Percentiles rank a stretch among this genome's conserved stretches.
Conservation (phyloP, 1,140 invertebrate species). For the Propsilocerus akamusi region DNA sequence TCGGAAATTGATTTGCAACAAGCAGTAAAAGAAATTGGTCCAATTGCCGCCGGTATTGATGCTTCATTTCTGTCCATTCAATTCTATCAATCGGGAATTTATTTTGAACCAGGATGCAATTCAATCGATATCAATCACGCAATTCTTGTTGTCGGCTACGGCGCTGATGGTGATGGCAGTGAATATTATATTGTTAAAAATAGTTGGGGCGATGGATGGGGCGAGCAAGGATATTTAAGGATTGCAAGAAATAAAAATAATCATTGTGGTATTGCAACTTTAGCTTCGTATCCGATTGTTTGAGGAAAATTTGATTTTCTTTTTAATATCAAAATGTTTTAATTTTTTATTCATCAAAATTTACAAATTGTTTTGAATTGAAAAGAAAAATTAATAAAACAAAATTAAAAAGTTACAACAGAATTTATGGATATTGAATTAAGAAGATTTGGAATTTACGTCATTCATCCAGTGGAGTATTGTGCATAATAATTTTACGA, state of each 20-base stretch:
- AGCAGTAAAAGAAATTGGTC: slow-evolving; percentile 72
- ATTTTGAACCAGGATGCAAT: slow-evolving; percentile 39
- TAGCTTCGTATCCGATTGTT: slow-evolving; percentile 27
- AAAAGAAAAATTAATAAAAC: too few species aligned
- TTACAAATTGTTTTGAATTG: too few species aligned
- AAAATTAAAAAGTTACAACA: too few species aligned
- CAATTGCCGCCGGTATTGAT: slow-evolving; percentile 81
- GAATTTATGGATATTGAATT: too few species aligned
- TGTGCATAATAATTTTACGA: too few species aligned
- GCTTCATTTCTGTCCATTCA: slow-evolving; percentile 49
- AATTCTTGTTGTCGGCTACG: slow-evolving; percentile 35
- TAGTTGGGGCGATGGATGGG: slow-evolving; percentile 39
- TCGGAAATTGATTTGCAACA: slow-evolving; percentile 42
- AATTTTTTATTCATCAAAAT: too few species aligned
- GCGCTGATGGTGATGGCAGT: slow-evolving; percentile 33
- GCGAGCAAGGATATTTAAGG: slow-evolving; percentile 34
- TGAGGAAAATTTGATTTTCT: slow-evolving; percentile 6
- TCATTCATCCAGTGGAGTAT: too few species aligned
- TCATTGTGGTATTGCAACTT: slow-evolving; percentile 37
- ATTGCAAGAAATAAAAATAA: slow-evolving; percentile 36
- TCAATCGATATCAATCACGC: slow-evolving; percentile 22
- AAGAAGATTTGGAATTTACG: too few species aligned
- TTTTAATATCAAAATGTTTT: too few species aligned
- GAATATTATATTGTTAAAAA: slow-evolving; percentile 45
- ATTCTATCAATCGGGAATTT: slow-evolving; percentile 33